phyloP scores from a whole-genome alignment of 2,888 invertebrate species.

The Nemurella pictetii region DNA sequence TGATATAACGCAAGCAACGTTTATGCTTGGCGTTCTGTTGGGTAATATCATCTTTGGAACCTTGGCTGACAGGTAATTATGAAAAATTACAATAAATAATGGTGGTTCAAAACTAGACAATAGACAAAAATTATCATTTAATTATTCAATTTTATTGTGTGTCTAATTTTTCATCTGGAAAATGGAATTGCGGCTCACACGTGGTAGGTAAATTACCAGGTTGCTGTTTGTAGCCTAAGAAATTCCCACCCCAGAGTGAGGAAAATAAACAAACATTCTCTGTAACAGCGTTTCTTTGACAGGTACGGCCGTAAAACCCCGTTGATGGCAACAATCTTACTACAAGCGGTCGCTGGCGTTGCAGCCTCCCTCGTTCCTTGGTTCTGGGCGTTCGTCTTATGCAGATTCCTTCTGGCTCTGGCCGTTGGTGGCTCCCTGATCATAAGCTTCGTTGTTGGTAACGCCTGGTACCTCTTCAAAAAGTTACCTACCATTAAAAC shows the following conservation, averaged over 20 bases:
- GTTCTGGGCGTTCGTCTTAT: conserved; percentile 58
- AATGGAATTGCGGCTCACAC: too few species aligned
- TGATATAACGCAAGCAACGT: conserved; percentile 61
- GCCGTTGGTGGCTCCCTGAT: conserved; percentile 66
- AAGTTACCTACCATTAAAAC: too few species aligned
- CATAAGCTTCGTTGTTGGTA: conserved; percentile 67
- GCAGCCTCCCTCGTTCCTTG: conserved; percentile 58
- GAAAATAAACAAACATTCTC: too few species aligned
- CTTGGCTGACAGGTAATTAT: conserved; percentile 60
- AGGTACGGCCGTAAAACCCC: conserved; percentile 61
- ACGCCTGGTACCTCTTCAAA: background rate
- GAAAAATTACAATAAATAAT: background rate
- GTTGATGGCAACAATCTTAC: conserved; percentile 59
- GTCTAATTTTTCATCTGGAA: too few species aligned
- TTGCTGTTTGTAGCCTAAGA: too few species aligned
- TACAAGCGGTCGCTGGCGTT: conserved; percentile 59
- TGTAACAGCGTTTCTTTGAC: conserved; percentile 22
- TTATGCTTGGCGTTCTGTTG: conserved; percentile 66
- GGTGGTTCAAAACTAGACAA: background rate
- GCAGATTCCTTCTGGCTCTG: conserved; percentile 61
- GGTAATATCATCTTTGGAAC: conserved; percentile 64
- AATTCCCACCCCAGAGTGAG: too few species aligned
- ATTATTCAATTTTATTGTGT: too few species aligned
- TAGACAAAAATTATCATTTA: background rate
- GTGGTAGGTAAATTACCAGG: too few species aligned